These are phyloP conservation scores for Melangyna quadrimaculata DNA, from an alignment of 2,888 invertebrate species.

Conservation along the genomic window DNA sequence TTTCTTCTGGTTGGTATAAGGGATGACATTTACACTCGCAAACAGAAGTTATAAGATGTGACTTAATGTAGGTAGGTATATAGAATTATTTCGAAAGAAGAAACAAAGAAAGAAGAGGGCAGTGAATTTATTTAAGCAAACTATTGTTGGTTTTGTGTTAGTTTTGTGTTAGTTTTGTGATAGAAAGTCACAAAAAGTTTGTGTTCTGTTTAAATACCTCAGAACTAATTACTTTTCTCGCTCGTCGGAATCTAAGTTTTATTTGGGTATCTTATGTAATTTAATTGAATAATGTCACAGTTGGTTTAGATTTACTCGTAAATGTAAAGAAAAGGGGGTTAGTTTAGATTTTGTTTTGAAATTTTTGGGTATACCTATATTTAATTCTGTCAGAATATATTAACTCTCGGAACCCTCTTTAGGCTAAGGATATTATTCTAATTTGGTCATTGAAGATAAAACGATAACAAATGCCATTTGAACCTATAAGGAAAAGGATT, in stretches of 20 bases:
- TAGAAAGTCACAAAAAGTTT: slow-evolving; percentile 49
- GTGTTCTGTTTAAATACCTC: slow-evolving; percentile 13
- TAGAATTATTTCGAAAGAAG: not conserved
- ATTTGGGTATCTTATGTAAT: slow-evolving; percentile 23
- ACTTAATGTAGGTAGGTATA: not conserved
- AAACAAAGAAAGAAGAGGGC: not conserved
- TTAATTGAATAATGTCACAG: not conserved
- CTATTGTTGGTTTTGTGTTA: slow-evolving; percentile 30
- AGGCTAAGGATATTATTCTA: not conserved
- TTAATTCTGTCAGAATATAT: not conserved
- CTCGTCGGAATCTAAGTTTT: slow-evolving; percentile 48
- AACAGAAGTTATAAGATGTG: not conserved
- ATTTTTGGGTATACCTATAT: not conserved
- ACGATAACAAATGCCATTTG: not conserved
- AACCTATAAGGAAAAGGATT: not conserved
- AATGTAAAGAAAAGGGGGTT: not conserved
- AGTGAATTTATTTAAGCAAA: slow-evolving; percentile 24
- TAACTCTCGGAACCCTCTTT: not conserved
- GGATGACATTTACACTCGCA: not conserved
- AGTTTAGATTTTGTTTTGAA: not conserved
- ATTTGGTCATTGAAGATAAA: not conserved
- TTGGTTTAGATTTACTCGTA: not conserved
- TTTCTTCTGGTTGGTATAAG: not conserved
- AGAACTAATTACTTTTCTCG: slow-evolving; percentile 50
- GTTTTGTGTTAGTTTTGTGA: not conserved